Conservation (phyloP, 2,113 vertebrate genomes). For the Labrus mixtus region DNA sequence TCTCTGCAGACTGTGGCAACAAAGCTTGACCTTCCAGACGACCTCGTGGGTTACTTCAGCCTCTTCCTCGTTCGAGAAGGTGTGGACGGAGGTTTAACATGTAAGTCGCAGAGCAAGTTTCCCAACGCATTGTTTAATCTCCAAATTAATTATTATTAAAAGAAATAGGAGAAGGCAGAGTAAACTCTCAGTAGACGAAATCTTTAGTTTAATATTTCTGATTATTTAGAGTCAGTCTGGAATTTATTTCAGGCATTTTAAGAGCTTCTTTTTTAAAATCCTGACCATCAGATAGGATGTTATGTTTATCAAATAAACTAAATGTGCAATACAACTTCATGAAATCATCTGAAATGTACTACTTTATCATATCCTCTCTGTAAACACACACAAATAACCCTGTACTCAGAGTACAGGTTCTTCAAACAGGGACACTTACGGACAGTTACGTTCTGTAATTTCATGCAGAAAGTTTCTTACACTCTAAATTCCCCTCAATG, state of each 20-base stretch:
- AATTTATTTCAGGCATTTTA: background rate
- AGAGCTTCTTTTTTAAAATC: background rate
- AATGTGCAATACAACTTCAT: conserved; percentile 8
- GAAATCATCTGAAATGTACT: background rate
- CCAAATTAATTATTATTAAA: background rate
- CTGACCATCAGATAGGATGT: conserved; percentile 1
- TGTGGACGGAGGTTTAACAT: conserved; percentile 91
- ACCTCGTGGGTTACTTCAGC: conserved; percentile 95
- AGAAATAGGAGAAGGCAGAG: background rate
- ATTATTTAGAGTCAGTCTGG: conserved; percentile 7
- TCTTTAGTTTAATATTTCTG: background rate
- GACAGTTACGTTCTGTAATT: background rate
- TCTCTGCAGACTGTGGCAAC: conserved; percentile 90
- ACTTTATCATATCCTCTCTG: conserved; percentile 18
- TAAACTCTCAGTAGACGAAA: background rate
- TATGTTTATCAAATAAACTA: conserved; percentile 5
- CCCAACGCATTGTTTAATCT: background rate
- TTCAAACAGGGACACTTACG: background rate
- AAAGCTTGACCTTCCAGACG: conserved; percentile 95
- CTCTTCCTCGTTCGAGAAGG: conserved; percentile 93
- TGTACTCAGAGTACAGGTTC: background rate
- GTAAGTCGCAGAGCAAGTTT: conserved; percentile 81
- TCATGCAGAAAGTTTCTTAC: background rate
- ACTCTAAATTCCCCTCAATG: background rate
- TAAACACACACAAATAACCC: background rate